Conservation (phyloP, 2,113 vertebrate species). For the Pavo muticus region DNA sequence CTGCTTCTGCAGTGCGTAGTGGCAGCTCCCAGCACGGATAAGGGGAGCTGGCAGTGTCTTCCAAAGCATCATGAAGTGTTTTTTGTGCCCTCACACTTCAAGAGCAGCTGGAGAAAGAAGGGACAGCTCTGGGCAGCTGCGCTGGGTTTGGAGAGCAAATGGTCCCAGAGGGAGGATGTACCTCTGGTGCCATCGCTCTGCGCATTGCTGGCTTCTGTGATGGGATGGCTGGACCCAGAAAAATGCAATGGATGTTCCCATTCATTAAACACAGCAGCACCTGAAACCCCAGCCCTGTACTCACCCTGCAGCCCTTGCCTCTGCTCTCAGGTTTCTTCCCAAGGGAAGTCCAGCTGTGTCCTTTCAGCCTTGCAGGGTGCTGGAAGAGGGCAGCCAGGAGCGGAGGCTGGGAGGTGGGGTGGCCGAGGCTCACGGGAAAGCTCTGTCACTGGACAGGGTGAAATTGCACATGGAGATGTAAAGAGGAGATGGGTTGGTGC, state of each 20-base stretch:
- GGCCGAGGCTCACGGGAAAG: conserved; percentile 24
- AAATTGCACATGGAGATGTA: neutral
- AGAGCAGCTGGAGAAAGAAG: fast-evolving
- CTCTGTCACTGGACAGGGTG: conserved; percentile 43
- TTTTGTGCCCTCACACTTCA: neutral
- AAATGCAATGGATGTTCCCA: neutral
- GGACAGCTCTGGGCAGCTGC: neutral
- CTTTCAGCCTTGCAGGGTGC: conserved; percentile 30
- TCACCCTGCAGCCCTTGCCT: conserved; percentile 22
- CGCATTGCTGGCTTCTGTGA: neutral
- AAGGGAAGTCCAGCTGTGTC: conserved; percentile 43
- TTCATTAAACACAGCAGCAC: neutral
- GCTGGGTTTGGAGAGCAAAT: neutral
- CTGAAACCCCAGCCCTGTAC: neutral
- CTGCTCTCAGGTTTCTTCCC: neutral
- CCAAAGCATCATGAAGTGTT: no score
- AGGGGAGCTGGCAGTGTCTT: neutral
- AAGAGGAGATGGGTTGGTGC: neutral
- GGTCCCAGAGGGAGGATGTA: neutral
- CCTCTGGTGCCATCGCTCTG: neutral
- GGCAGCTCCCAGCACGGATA: neutral
- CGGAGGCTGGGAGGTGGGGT: neutral
- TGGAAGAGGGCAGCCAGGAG: conserved; percentile 50
- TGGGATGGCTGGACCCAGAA: neutral
- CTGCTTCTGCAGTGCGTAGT: conserved; percentile 4